Evolutionary conservation across 2,888 invertebrate species (phyloP).

Genomic region (Cheilosia pagana): DNA sequence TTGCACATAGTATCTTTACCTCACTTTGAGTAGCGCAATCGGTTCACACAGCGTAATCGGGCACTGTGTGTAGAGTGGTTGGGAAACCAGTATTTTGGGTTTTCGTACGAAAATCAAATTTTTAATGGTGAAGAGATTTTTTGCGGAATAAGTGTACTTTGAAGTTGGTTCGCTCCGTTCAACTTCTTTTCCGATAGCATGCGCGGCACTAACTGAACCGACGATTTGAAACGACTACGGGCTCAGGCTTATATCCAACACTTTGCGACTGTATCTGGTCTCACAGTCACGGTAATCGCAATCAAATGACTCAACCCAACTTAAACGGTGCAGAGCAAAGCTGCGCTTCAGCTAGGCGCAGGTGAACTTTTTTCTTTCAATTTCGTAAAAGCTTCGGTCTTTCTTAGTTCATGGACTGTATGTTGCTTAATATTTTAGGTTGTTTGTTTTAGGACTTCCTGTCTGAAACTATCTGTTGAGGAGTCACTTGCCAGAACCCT

Average conservation of each 20-base stretch:
- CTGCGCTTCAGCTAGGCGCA: conserved; percentile 8
- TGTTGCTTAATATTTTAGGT: neutral
- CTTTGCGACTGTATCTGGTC: conserved; percentile 52
- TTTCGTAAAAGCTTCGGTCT: conserved; percentile 40
- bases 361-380: conserved; percentile 6
- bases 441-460: conserved; percentile 8
- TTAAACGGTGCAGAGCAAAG: conserved; percentile 62
- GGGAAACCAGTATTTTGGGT: conserved; percentile 72
- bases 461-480: neutral
- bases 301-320: conserved; percentile 61
- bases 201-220: conserved; percentile 71
- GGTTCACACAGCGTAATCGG: conserved; percentile 71
- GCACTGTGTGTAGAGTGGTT: conserved; percentile 71
- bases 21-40: conserved; percentile 72
- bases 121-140: conserved; percentile 57
- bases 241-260: conserved; percentile 43
- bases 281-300: conserved; percentile 57
- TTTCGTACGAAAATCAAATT: conserved; percentile 58
- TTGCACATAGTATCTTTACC: conserved; percentile 73
- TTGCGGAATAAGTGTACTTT: conserved; percentile 46
- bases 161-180: conserved; percentile 66
- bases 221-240: conserved; percentile 57
- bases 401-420: neutral
- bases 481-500: no score
- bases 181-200: conserved; percentile 68